Base-by-base conservation (phyloP, 1,140 invertebrate genomes). In the Elysia chlorotica region DNA sequence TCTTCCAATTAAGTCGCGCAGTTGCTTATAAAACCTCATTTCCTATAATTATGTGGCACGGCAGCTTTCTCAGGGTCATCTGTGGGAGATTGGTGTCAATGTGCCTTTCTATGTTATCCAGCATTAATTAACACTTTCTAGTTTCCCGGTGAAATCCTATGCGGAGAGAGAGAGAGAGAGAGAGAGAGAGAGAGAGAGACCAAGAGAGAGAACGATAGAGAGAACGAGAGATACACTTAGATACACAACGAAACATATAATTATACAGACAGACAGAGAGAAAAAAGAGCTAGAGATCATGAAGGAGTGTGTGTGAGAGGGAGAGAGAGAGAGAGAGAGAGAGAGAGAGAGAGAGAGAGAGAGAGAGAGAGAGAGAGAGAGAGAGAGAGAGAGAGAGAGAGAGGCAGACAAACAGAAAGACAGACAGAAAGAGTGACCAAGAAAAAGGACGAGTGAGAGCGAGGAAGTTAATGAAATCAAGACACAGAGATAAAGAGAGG, bases 131-230 rank as follows among this genome's bases (percentile, higher is more conserved):
- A n/a, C n/a, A n/a, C n/a, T n/a, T n/a, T n/a, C n/a, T n/a, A n/a
- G n/a, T n/a, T n/a, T n/a, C n/a, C n/a, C n/a, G n/a, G n/a, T n/a
- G n/a, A n/a, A n/a, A n/a, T n/a, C n/a, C n/a, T n/a, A n/a, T n/a
- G n/a, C n/a, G n/a, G n/a, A n/a, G n/a, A n/a, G n/a, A n/a, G n/a
- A n/a, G n/a, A n/a, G n/a, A n/a, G n/a, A n/a, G n/a, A 63, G 25
- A 19, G 10, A 3, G 65, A 65, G 31, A 73, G 74, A 19, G 65
- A 36, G 48, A 80, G 35, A 1, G 54, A 17, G 14, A 70, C 35
- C 25, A 78, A 30, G 19, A 76, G 74, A 28, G 41, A 81, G 48
- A 4, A 81, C 63, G 19, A 81, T 76, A 25, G 80, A 78, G 79
- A 53, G 14, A 77, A 77, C 37, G 66, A 59, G 6, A 62, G 38